A percentile compares a stretch with the other conserved stretches of the same genome.
Conservation (phyloP, 2,113 vertebrate species). For the Crotalus helleri region DNA sequence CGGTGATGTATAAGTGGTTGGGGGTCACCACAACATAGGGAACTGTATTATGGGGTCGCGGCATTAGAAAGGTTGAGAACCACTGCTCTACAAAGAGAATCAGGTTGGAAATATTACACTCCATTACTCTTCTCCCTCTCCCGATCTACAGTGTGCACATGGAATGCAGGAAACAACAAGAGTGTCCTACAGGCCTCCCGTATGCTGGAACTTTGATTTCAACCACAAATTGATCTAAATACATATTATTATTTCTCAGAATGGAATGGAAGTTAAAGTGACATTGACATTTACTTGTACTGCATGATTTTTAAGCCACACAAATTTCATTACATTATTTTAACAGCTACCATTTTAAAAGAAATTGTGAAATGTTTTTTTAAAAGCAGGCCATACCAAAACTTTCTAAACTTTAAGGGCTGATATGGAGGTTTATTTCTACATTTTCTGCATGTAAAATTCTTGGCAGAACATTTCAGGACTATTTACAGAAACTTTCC, state of each 20-base stretch:
- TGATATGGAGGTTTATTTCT: not conserved
- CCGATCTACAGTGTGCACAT: not conserved
- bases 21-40: no score
- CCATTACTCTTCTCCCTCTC: not conserved
- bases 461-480: not conserved
- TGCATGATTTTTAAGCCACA: not conserved
- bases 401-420: not conserved
- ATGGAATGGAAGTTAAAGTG: not conserved
- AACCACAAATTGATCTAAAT: not conserved
- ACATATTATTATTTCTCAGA: not conserved
- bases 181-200: not conserved
- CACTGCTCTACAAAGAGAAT: not conserved
- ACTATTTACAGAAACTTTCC: not conserved
- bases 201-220: not conserved
- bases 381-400: not conserved
- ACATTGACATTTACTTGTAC: not conserved
- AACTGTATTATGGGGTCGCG: no score
- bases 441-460: not conserved
- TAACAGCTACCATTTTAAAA: not conserved
- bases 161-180: not conserved
- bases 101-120: not conserved
- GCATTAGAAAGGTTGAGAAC: no score
- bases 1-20: no score
- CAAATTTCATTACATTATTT: not conserved
- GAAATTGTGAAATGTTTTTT: not conserved